Conservation (phyloP, 2,113 vertebrate species). For the Psophia crepitans region DNA sequence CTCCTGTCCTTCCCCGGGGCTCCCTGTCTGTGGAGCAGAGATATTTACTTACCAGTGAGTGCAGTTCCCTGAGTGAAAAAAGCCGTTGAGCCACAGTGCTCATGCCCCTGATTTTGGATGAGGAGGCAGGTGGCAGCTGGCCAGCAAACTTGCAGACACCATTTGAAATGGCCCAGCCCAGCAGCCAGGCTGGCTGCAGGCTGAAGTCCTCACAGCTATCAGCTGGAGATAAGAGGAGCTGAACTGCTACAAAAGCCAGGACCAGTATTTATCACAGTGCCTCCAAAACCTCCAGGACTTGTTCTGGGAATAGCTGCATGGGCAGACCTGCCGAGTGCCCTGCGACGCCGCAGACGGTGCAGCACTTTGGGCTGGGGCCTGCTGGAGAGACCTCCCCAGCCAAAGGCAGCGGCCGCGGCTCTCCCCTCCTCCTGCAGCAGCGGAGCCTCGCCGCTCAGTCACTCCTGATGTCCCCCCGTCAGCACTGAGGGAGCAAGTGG, state of each 20-base stretch:
- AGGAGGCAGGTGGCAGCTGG: not conserved
- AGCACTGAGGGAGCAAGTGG: fast-evolving
- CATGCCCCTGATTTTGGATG: not conserved
- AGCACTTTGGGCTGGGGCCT: not conserved
- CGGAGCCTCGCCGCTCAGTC: fast-evolving
- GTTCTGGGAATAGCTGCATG: not conserved
- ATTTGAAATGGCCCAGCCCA: not conserved
- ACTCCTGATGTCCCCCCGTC: not conserved
- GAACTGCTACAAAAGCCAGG: not conserved
- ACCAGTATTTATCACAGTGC: not conserved
- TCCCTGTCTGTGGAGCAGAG: not conserved
- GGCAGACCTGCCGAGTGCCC: not conserved
- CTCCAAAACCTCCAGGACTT: not conserved
- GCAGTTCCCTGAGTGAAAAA: fast-evolving
- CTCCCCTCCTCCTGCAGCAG: not conserved
- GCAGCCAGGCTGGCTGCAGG: not conserved
- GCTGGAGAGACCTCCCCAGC: not conserved
- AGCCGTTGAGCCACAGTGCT: fast-evolving
- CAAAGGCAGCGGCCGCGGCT: not conserved
- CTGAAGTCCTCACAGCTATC: not conserved
- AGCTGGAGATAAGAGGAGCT: not conserved
- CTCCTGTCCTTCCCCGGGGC: not conserved
- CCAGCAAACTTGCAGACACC: not conserved
- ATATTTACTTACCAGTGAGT: not conserved
- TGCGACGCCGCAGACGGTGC: fast-evolving